These are phyloP conservation scores for Papilio helenus DNA, from an alignment of 1,140 invertebrate genomes.

Conservation along the genomic window DNA sequence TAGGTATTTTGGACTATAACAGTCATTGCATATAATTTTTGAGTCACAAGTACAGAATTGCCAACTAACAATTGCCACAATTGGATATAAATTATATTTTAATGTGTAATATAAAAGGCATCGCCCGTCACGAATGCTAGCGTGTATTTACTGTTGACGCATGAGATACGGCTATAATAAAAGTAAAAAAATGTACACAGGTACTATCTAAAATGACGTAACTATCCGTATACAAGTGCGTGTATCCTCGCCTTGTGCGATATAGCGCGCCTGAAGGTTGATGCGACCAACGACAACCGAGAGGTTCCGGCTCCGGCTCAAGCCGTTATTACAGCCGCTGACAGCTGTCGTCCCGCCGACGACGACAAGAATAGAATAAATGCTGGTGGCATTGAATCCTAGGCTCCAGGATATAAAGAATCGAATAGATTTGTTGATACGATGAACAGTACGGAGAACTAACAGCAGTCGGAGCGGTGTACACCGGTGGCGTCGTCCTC, in stretches of 20 bases:
- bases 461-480: neutral
- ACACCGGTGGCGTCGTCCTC: neutral
- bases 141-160: neutral
- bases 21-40: no score
- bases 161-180: no score
- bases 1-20: no score
- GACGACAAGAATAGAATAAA: neutral
- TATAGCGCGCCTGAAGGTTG: neutral
- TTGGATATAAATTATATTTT: neutral
- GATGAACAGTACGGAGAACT: neutral
- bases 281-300: neutral
- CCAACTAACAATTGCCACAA: neutral
- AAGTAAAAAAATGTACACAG: neutral
- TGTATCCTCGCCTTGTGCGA: no score
- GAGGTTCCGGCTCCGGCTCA: constrained; percentile 4
- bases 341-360: neutral
- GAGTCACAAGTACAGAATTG: neutral
- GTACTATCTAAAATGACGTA: neutral
- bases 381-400: neutral
- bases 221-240: no score
- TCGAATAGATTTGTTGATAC: neutral
- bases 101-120: neutral
- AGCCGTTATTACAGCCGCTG: neutral
- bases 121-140: neutral
- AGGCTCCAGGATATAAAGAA: neutral